These are phyloP conservation scores for Theretra japonica DNA, from an alignment of 2,888 invertebrate species.

Conservation along the genomic window DNA sequence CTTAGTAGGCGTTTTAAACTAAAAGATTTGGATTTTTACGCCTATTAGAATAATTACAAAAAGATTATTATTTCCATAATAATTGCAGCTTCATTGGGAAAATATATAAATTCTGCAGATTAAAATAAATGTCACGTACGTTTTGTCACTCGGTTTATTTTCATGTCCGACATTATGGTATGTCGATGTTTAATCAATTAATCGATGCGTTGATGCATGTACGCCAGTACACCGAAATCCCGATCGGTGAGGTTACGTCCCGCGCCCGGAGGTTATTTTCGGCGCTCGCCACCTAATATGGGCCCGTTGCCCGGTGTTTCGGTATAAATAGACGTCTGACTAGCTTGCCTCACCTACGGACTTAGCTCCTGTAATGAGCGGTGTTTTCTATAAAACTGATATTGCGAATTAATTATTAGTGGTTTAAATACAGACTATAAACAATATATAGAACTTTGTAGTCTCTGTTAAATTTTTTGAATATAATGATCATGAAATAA, in stretches of 20 bases:
- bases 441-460: background rate
- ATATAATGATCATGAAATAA: background rate
- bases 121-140: background rate
- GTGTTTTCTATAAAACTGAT: constrained; percentile 41
- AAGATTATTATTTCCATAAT: no score
- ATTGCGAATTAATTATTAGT: background rate
- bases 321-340: constrained; percentile 73
- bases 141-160: background rate
- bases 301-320: constrained; percentile 76
- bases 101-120: no score
- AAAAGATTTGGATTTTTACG: no score
- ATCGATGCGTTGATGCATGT: constrained; percentile 23
- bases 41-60: no score
- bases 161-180: background rate
- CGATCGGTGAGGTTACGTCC: constrained; percentile 62
- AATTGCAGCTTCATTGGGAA: no score
- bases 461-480: background rate
- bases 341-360: constrained; percentile 55
- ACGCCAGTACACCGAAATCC: constrained; percentile 30
- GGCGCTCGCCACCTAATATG: constrained; percentile 79
- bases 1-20: no score
- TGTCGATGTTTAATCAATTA: constrained; percentile 23
- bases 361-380: constrained; percentile 37
- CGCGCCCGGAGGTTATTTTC: constrained; percentile 68
- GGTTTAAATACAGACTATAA: background rate